Conservation (phyloP, 2,888 invertebrate genomes). For the Eilema griseolum region DNA sequence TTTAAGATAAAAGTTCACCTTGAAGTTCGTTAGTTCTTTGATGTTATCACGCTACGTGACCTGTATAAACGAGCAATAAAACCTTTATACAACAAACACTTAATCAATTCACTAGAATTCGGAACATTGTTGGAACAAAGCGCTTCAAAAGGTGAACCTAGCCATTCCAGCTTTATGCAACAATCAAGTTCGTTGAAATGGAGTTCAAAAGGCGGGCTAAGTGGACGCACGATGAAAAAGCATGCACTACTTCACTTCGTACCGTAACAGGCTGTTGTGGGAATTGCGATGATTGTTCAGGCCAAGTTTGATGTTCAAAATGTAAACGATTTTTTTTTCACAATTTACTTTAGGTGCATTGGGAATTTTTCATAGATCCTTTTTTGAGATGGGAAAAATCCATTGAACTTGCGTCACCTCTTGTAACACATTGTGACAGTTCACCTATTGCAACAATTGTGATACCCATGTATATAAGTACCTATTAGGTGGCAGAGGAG, state of each 20-base stretch:
- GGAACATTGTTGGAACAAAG: slow-evolving; percentile 28
- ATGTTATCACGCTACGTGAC: neutral
- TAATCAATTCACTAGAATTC: slow-evolving; percentile 14
- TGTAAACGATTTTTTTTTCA: neutral
- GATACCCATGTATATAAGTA: too few relatives aligned
- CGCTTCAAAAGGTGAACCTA: slow-evolving; percentile 42
- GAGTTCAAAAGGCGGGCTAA: slow-evolving; percentile 44
- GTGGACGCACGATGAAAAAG: slow-evolving; percentile 48
- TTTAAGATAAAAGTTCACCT: too few relatives aligned
- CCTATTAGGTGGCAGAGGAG: too few relatives aligned
- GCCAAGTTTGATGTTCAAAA: slow-evolving; percentile 3
- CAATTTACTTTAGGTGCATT: too few relatives aligned
- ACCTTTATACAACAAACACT: neutral
- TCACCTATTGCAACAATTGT: too few relatives aligned
- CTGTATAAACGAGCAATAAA: neutral
- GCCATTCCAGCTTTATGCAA: slow-evolving; percentile 45
- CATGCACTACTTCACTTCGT: slow-evolving; percentile 52
- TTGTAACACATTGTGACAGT: too few relatives aligned
- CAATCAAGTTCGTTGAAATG: slow-evolving; percentile 52
- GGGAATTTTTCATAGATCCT: too few relatives aligned
- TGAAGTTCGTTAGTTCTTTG: too few relatives aligned
- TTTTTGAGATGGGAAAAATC: neutral
- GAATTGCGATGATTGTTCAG: slow-evolving; percentile 33
- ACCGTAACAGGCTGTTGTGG: slow-evolving; percentile 38
- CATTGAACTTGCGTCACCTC: too few relatives aligned